Base-by-base conservation (phyloP, 1,140 invertebrate species). In the Polypedilum pembai region DNA sequence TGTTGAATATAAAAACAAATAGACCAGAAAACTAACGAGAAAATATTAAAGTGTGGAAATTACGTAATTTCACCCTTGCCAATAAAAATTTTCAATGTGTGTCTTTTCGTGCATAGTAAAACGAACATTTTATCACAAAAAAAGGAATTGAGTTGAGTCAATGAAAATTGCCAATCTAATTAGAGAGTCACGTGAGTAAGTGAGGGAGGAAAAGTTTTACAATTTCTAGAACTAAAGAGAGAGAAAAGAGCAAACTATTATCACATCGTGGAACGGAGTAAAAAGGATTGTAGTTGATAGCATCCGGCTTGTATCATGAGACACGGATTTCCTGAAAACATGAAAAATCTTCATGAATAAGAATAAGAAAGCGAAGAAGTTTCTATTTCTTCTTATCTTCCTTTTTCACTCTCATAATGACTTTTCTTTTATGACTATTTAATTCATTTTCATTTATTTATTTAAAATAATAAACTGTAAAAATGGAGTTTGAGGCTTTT, bases 1-100 rank as follows among this genome's bases (percentile, higher is more conserved):
- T 69, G 65, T 1, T 69, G 65, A 69, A 69, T 69, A 69, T 69
- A 69, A 69, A 69, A 69, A 69, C 65, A 69, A 69, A 69, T 69
- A 69, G 65, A 69, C 65, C 65, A 56, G 17, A 20, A 20, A 18
- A 18, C 8, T 69, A 21, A 18, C 8, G 8, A 18, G 17, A 10
- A 66, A 18, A 69, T 69, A 33, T 33, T 33, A 33, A 33, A 33
- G 20, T 18, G 65, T 69, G 20, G 17, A 69, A 69, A 20, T 21
- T 18, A 69, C 65, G 17, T 18, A 20, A 69, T 20, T 21, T 69
- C 5, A 69, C 65, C 65, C 65, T 69, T 69, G 17, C 45, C 12
- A 56, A 12, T n/a, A 56, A 69, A 20, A 20, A 69, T 69, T 18
- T 18, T 69, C 17, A 18, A 69, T 69, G 10, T 56, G 10, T 56